Evolutionary conservation across 1,140 invertebrate genomes (phyloP).

Genomic region (Drosophila virilis): DNA sequence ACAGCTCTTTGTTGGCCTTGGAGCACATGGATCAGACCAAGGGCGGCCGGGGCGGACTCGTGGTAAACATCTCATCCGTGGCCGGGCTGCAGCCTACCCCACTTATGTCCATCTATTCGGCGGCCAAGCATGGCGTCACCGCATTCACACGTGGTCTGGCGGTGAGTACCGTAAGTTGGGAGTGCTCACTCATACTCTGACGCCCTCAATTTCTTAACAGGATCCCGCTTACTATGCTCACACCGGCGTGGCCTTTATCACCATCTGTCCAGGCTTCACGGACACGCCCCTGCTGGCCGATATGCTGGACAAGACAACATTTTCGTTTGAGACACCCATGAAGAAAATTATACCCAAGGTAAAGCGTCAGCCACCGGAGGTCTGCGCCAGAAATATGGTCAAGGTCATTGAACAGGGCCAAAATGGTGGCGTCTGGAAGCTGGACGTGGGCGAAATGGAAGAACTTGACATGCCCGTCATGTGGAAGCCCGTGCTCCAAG

Average conservation of each 20-base stretch:
- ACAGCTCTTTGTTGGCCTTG: constrained; percentile 63
- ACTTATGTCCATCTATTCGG: constrained; percentile 83
- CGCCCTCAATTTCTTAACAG: constrained; percentile 24
- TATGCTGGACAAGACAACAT: constrained; percentile 54
- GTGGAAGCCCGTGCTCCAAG: constrained; percentile 51
- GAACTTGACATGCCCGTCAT: constrained; percentile 48
- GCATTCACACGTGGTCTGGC: constrained; percentile 83
- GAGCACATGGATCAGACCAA: constrained; percentile 86
- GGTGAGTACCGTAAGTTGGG: constrained; percentile 46
- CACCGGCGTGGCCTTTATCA: constrained; percentile 65
- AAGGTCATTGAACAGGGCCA: constrained; percentile 57
- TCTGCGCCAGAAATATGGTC: constrained; percentile 65
- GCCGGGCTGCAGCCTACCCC: constrained; percentile 84
- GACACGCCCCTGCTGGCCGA: constrained; percentile 58
- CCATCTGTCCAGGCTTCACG: constrained; percentile 76
- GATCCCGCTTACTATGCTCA: constrained; percentile 46
- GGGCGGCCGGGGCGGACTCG: constrained; percentile 86
- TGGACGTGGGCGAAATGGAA: constrained; percentile 59
- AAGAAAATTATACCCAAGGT: constrained; percentile 34
- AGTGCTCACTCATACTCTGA: too few relatives aligned
- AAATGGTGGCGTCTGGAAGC: constrained; percentile 60
- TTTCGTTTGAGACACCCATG: constrained; percentile 47
- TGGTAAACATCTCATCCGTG: constrained; percentile 88
- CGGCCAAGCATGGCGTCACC: constrained; percentile 85
- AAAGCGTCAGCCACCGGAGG: constrained; percentile 46